Evolutionary conservation across 2,888 invertebrate genomes (phyloP), one percentile per base, ranked within the genome.

Genomic region (Neria commutata): DNA sequence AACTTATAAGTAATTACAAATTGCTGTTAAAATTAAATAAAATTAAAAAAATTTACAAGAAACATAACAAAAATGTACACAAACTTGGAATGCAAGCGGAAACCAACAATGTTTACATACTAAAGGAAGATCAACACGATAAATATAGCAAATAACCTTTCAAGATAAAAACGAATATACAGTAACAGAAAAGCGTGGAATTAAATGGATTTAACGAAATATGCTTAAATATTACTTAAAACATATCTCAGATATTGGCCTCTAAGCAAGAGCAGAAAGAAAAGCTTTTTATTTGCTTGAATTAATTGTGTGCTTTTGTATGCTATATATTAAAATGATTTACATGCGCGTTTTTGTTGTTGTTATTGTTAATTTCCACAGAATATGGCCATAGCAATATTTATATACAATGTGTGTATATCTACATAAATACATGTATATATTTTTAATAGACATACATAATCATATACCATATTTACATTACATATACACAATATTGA

Each of bases 191-290:
- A 49, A 17, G 6, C 33, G 33, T 29, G 17, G 33, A 48, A 24
- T 26, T 3, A 16, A 14, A 48, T 14, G 6, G 19, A 45, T 19
- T 45, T 26, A 26, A 49, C 17, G 25, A 49, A 49, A 29, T 29
- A 49, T 11, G 4, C 3, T 19, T 17, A 46, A 46, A 46, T 4
- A 46, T 19, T 4, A 46, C 14, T 21, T 67, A 61, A 74, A 70
- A 74, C 74, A 74, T 74, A 74, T 74, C 73, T 67, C 71, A 67
- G 68, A 74, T 67, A 71, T 70, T 71, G 73, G 73, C 73, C 73
- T 74, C 70, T 67, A 70, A 68, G 21, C n/a, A n/a, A n/a, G 40
- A 49, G 21, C 3, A 21, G 23, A 29, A 21, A 42, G 21, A 48
- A 19, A 24, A 11, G 33, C 42, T 42, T 21, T 49, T 52, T 25